Conservation (phyloP, 2,888 invertebrate species). For the Meloe dianella region DNA sequence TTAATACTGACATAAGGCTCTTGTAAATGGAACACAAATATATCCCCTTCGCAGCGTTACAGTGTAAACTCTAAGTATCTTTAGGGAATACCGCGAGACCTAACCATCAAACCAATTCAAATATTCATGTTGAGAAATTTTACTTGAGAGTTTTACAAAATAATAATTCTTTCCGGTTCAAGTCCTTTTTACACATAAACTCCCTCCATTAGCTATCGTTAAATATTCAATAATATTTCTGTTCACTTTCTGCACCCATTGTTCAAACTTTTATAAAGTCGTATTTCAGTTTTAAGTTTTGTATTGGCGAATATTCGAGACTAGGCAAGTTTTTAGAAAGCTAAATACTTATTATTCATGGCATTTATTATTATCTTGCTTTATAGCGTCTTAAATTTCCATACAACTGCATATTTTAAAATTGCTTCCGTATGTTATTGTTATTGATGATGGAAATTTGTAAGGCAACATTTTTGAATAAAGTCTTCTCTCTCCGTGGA, state of each 20-base stretch:
- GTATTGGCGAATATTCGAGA: constrained; percentile 14
- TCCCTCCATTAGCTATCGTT: constrained; percentile 38
- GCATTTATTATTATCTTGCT: constrained; percentile 21
- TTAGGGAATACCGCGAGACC: constrained; percentile 35
- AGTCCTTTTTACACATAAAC: constrained; percentile 29
- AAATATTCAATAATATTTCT: constrained; percentile 40
- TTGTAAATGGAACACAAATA: background rate
- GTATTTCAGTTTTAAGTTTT: constrained; percentile 25
- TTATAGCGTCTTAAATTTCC: constrained; percentile 4
- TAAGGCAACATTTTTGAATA: background rate
- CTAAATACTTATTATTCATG: constrained; percentile 26
- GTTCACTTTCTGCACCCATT: constrained; percentile 33
- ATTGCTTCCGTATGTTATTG: background rate
- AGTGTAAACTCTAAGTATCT: constrained; percentile 37
- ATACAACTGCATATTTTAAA: background rate
- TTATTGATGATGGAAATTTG: constrained; percentile 4
- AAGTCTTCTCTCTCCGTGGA: background rate
- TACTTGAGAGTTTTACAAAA: constrained; percentile 43
- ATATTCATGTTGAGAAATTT: constrained; percentile 50
- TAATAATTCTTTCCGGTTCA: constrained; percentile 42
- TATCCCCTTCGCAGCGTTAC: background rate
- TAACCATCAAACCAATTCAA: constrained; percentile 43
- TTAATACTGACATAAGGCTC: background rate
- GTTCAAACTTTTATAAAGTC: constrained; percentile 35
- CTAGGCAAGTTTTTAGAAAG: constrained; percentile 12